A percentile compares a stretch with the other conserved stretches of the same genome.
These are phyloP conservation scores for Mola mola DNA, from an alignment of 2,113 vertebrate species.

Conservation along the genomic window DNA sequence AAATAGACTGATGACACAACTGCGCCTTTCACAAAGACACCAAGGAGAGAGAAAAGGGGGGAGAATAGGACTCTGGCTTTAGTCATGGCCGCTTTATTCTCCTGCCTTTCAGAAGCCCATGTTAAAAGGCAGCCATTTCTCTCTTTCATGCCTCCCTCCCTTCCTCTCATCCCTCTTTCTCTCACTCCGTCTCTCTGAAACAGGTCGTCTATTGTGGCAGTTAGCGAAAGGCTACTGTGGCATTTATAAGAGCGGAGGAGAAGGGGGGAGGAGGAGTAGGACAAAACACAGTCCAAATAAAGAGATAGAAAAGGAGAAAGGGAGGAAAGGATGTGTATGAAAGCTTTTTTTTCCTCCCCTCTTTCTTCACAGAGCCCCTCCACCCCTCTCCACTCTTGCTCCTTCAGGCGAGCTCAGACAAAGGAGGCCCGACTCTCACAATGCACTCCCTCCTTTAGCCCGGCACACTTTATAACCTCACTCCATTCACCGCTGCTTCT, in stretches of 20 bases:
- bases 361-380: slow-evolving; percentile 62
- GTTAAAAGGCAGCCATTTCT: slow-evolving; percentile 83
- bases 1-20: slow-evolving; percentile 79
- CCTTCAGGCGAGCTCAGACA: slow-evolving; percentile 75
- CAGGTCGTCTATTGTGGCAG: slow-evolving; percentile 82
- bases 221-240: slow-evolving; percentile 82
- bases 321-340: slow-evolving; percentile 82
- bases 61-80: slow-evolving; percentile 67
- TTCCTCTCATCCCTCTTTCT: slow-evolving; percentile 61
- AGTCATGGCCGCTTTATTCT: slow-evolving; percentile 62
- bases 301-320: slow-evolving; percentile 83
- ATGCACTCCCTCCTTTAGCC: slow-evolving; percentile 69
- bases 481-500: slow-evolving; percentile 71
- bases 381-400: slow-evolving; percentile 42
- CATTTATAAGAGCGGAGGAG: slow-evolving; percentile 81
- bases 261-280: slow-evolving; percentile 45
- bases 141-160: slow-evolving; percentile 60
- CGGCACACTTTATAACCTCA: slow-evolving; percentile 79
- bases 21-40: slow-evolving; percentile 67
- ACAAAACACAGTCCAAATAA: slow-evolving; percentile 84
- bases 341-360: slow-evolving; percentile 69
- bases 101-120: slow-evolving; percentile 78
- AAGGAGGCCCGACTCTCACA: slow-evolving; percentile 72
- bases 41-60: slow-evolving; percentile 46
- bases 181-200: slow-evolving; percentile 67